Conservation (phyloP, 2,113 vertebrate genomes). For the Catharus minimus region DNA sequence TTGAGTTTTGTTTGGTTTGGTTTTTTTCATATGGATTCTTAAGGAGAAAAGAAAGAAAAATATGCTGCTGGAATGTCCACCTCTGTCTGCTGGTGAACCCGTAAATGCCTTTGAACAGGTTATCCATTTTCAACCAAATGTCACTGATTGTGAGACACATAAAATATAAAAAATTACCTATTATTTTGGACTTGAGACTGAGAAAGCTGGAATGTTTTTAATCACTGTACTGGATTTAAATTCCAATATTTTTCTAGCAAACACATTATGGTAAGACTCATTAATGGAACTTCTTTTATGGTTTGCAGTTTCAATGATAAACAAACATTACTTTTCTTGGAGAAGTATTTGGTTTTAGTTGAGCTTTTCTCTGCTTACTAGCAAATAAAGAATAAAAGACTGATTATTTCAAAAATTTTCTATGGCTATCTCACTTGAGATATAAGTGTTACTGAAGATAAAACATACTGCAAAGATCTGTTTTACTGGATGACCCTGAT, state of each 20-base stretch:
- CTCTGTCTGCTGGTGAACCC: not conserved
- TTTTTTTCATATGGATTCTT: not conserved
- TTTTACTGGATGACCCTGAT: not conserved
- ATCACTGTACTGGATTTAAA: not conserved
- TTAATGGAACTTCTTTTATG: not conserved
- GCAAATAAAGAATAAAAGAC: not conserved
- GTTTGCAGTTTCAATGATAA: not conserved
- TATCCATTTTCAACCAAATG: not conserved
- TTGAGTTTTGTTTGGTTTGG: not conserved
- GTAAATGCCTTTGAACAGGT: not conserved
- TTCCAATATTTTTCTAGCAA: not conserved
- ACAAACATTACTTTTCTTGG: not conserved
- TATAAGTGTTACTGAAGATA: not conserved
- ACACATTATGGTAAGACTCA: not conserved
- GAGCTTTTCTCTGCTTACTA: not conserved
- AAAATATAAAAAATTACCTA: not conserved
- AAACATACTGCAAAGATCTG: not conserved
- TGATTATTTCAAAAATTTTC: not conserved
- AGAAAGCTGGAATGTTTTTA: not conserved
- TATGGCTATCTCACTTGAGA: not conserved
- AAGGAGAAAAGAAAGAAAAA: not conserved
- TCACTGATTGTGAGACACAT: not conserved
- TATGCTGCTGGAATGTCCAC: not conserved
- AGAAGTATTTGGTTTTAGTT: not conserved
- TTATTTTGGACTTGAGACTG: not conserved